Evolutionary conservation across 2,888 invertebrate genomes (phyloP).

Genomic region (Nomada ruficornis): DNA sequence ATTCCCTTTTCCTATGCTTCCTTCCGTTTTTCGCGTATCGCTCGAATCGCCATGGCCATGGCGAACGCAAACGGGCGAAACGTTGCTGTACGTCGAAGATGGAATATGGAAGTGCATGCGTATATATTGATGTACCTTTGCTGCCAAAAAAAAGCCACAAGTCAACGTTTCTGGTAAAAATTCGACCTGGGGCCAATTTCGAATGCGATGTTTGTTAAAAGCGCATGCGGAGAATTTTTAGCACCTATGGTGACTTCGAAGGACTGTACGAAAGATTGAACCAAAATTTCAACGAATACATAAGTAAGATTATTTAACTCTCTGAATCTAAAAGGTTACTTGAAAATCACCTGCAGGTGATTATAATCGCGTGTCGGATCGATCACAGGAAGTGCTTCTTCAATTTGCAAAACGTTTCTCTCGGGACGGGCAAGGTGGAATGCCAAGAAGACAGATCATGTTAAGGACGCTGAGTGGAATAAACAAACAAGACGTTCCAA

Average conservation of each 20-base stretch:
- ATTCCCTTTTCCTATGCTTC: conserved; percentile 31
- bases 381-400: conserved; percentile 53
- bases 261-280: too few species aligned
- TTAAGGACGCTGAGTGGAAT: conserved; percentile 72
- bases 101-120: conserved; percentile 6
- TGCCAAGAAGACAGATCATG: conserved; percentile 70
- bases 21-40: conserved; percentile 13
- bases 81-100: not conserved
- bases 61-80: not conserved
- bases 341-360: conserved; percentile 8
- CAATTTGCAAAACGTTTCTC: conserved; percentile 58
- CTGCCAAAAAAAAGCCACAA: too few species aligned
- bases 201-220: too few species aligned
- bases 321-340: not conserved
- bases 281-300: too few species aligned
- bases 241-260: too few species aligned
- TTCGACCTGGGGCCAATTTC: too few species aligned
- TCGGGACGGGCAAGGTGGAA: conserved; percentile 55
- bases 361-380: conserved; percentile 49
- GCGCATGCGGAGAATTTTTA: too few species aligned
- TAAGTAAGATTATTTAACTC: not conserved
- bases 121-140: not conserved
- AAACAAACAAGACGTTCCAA: conserved; percentile 71
- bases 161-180: too few species aligned
- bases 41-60: conserved; percentile 4